Conservation (phyloP, 2,888 invertebrate genomes). For the Melanostoma mellinum region DNA sequence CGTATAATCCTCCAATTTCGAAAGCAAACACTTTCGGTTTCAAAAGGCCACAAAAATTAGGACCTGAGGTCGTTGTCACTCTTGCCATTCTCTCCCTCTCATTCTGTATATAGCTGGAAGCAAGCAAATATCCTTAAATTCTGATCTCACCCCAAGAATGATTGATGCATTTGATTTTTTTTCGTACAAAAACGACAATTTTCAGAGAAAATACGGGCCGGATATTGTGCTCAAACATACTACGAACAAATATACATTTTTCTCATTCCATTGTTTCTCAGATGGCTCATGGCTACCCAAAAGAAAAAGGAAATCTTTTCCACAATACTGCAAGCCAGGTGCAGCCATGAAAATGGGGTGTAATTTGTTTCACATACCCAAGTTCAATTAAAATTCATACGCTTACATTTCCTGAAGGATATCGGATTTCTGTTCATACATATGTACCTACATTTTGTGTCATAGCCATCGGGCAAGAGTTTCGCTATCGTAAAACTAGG, state of each 20-base stretch:
- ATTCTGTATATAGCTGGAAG: slow-evolving; percentile 11
- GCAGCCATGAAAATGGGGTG: slow-evolving; percentile 66
- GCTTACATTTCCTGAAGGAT: slow-evolving; percentile 56
- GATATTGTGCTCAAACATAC: not conserved
- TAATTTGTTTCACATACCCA: slow-evolving; percentile 66
- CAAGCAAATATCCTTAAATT: slow-evolving; percentile 33
- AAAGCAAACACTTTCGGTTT: slow-evolving; percentile 65
- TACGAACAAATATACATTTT: not conserved
- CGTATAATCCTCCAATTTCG: slow-evolving; percentile 71
- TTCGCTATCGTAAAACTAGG: slow-evolving; percentile 24
- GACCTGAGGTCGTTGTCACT: slow-evolving; percentile 54
- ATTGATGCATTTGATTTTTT: slow-evolving; percentile 59
- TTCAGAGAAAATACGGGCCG: slow-evolving; percentile 42
- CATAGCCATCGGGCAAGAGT: slow-evolving; percentile 50
- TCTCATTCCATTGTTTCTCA: slow-evolving; percentile 33
- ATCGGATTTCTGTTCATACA: slow-evolving; percentile 57
- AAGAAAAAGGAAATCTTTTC: slow-evolving; percentile 42
- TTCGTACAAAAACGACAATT: slow-evolving; percentile 53
- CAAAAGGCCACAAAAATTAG: slow-evolving; percentile 64
- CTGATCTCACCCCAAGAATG: slow-evolving; percentile 49
- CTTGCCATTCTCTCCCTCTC: slow-evolving; percentile 20
- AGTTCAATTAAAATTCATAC: slow-evolving; percentile 71
- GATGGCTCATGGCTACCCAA: not conserved
- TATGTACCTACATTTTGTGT: slow-evolving; percentile 54
- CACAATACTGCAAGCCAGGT: slow-evolving; percentile 54